phyloP scores from a whole-genome alignment of 1,140 invertebrate genomes.

The Neodiprion lecontei region DNA sequence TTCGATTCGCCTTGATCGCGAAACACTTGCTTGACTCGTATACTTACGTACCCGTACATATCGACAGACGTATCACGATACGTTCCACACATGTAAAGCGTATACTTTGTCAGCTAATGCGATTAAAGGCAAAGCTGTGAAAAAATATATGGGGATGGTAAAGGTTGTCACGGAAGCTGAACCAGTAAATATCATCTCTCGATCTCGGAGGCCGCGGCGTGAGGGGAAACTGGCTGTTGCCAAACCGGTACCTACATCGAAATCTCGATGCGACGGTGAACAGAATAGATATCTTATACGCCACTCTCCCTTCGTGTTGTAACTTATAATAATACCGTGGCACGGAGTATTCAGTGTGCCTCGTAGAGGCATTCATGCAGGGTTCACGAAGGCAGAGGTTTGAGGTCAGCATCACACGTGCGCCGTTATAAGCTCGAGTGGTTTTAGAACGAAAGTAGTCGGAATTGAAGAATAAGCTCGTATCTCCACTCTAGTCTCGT shows the following conservation, averaged over 20 bases:
- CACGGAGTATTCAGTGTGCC: not conserved
- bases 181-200: not conserved
- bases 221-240: not conserved
- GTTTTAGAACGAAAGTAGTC: not conserved
- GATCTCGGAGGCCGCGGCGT: not conserved
- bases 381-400: not conserved
- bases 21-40: not conserved
- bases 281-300: not conserved
- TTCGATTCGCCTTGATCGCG: conserved; percentile 4
- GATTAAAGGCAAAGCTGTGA: not conserved
- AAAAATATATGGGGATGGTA: not conserved
- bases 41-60: not conserved
- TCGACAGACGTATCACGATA: not conserved
- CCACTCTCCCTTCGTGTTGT: not conserved
- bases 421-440: not conserved
- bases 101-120: conserved; percentile 2
- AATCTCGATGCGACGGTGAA: not conserved
- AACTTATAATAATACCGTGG: not conserved
- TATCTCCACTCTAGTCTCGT: too few species aligned
- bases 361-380: too few species aligned
- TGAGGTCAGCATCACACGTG: not conserved
- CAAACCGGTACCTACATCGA: not conserved
- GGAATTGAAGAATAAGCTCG: not conserved
- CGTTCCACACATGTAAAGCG: not conserved
- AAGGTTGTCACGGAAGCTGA: conserved; percentile 1